A percentile compares a stretch with the other conserved stretches of the same genome.
Conservation (phyloP, 2,888 invertebrate species). For the Aporophyla lueneburgensis region DNA sequence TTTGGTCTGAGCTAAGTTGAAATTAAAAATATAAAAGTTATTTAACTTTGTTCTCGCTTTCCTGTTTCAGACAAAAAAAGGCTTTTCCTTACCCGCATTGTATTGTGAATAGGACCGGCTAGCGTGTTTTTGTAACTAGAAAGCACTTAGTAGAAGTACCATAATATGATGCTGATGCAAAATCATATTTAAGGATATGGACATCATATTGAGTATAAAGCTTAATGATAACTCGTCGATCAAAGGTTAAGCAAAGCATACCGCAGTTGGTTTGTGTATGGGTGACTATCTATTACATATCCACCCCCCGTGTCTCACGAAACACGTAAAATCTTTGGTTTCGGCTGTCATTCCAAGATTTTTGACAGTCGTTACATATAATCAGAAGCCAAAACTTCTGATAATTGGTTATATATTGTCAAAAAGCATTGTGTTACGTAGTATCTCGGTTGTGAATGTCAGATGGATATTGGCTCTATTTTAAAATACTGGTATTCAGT, state of each 20-base stretch:
- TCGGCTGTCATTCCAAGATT: background rate
- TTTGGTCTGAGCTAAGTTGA: constrained; percentile 7
- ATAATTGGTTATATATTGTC: too few relatives aligned
- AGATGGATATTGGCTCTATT: background rate
- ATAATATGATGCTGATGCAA: background rate
- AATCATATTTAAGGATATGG: background rate
- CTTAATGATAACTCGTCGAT: background rate
- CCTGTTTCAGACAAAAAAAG: background rate
- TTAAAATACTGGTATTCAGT: background rate
- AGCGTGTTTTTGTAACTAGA: background rate
- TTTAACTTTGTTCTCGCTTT: background rate
- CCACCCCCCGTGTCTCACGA: background rate
- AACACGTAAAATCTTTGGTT: background rate
- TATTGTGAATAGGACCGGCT: background rate
- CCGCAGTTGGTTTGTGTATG: background rate
- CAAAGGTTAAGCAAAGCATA: background rate
- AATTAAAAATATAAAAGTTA: constrained; percentile 24
- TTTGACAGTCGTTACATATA: background rate
- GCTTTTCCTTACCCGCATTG: background rate
- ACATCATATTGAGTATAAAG: background rate
- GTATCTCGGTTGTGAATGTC: background rate
- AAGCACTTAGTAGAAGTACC: too few relatives aligned
- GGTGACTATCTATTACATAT: background rate
- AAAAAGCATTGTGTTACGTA: background rate
- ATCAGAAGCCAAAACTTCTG: background rate